phyloP scores from a whole-genome alignment of 1,140 invertebrate species.

The Drosophila ohnishii region DNA sequence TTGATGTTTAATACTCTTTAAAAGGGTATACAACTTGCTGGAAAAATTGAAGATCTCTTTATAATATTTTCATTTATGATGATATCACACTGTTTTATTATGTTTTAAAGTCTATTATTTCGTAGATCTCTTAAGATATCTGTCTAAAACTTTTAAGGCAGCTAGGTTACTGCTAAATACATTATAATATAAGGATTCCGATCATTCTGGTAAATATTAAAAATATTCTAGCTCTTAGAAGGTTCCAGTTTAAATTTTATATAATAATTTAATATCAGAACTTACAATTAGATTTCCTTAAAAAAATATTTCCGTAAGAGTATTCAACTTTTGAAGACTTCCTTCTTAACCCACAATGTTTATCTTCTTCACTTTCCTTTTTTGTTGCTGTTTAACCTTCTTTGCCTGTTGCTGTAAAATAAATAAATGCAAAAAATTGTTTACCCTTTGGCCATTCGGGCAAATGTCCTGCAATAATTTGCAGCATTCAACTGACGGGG shows the following conservation, averaged over 20 bases:
- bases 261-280: neutral
- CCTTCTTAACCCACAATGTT: neutral
- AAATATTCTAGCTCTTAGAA: no score
- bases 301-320: neutral
- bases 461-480: constrained; percentile 78
- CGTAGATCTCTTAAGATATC: neutral
- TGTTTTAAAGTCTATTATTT: neutral
- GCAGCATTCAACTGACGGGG: constrained; percentile 61
- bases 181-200: neutral
- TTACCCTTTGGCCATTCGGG: constrained; percentile 64
- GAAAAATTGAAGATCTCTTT: neutral
- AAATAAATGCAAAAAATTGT: constrained; percentile 60
- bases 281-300: neutral
- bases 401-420: constrained; percentile 49
- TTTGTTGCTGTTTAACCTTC: constrained; percentile 30
- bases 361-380: constrained; percentile 41
- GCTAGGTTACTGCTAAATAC: neutral
- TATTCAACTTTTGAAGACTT: constrained; percentile 1
- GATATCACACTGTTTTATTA: neutral
- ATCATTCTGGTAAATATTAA: neutral
- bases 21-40: neutral
- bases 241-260: neutral
- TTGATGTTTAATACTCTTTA: constrained; percentile 12
- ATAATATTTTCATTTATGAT: neutral
- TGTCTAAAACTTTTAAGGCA: neutral